Conservation (phyloP, 2,797 vertebrate species). For the Gastrophryne carolinensis region DNA sequence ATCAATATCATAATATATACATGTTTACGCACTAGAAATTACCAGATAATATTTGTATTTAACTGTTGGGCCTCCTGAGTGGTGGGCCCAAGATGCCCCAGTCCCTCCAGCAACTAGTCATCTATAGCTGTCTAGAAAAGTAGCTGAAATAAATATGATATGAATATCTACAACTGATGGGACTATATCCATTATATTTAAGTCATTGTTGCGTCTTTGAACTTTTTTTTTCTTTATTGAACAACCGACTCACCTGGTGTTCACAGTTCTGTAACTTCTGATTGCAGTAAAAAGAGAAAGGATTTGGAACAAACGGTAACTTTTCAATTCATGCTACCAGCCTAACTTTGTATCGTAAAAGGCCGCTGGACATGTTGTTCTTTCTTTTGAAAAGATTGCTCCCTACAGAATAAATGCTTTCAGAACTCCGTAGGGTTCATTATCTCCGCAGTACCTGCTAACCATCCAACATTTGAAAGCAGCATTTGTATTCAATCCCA, state of each 20-base stretch:
- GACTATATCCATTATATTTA: not conserved
- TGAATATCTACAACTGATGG: not conserved
- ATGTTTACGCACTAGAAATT: too few relatives aligned
- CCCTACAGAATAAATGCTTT: constrained; percentile 51
- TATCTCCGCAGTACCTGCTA: constrained; percentile 51
- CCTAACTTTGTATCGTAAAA: constrained; percentile 40
- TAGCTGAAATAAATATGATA: too few relatives aligned
- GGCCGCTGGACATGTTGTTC: constrained; percentile 48
- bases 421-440: constrained; percentile 46
- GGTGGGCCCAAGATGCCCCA: too few relatives aligned
- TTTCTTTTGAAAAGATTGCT: constrained; percentile 45
- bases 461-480: constrained; percentile 49
- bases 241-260: not conserved
- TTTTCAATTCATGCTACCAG: constrained; percentile 24
- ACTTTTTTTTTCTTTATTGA: not conserved
- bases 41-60: too few relatives aligned
- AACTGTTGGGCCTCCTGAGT: too few relatives aligned
- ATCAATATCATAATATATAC: too few relatives aligned
- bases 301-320: constrained; percentile 39
- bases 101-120: too few relatives aligned
- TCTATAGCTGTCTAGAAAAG: too few relatives aligned
- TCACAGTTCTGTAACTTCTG: not conserved
- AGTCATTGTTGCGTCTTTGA: not conserved
- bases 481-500: constrained; percentile 50
- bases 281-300: constrained; percentile 5